Conservation (phyloP, 1,140 invertebrate species). For the Brachionus manjavacas region DNA sequence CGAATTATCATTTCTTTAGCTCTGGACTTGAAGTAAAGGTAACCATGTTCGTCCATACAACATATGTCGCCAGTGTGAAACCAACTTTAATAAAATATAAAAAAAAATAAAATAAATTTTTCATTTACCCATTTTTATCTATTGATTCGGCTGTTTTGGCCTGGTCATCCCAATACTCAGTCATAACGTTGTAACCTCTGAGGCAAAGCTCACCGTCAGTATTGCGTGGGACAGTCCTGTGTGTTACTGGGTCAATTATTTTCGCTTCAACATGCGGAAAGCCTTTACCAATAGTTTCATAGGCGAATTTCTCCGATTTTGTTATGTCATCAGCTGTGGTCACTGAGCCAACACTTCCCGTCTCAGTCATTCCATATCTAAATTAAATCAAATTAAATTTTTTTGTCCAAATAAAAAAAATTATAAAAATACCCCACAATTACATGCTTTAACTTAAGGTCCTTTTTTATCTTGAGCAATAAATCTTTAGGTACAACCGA, state of each 20-base stretch:
- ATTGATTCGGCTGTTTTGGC: slow-evolving; percentile 70
- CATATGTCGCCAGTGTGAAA: slow-evolving; percentile 67
- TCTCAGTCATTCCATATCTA: slow-evolving; percentile 13
- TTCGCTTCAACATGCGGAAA: slow-evolving; percentile 58
- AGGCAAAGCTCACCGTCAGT: slow-evolving; percentile 74
- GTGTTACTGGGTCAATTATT: slow-evolving; percentile 68
- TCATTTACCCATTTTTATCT: slow-evolving; percentile 64
- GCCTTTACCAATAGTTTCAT: slow-evolving; percentile 7
- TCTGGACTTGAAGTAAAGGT: slow-evolving; percentile 73
- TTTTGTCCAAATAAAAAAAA: background rate
- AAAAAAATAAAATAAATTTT: slow-evolving; percentile 60
- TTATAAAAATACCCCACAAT: background rate
- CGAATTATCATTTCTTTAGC: slow-evolving; percentile 84
- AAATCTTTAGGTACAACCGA: background rate
- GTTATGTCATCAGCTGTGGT: background rate
- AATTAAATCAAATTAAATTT: background rate
- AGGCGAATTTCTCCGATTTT: slow-evolving; percentile 1
- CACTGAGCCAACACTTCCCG: background rate
- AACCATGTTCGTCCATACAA: slow-evolving; percentile 69
- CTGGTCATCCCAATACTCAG: slow-evolving; percentile 76
- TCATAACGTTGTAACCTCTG: slow-evolving; percentile 75
- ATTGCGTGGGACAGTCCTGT: slow-evolving; percentile 67
- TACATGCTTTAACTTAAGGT: slow-evolving; percentile 38
- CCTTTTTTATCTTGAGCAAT: background rate
- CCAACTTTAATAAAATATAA: slow-evolving; percentile 54